A percentile compares a stretch with the other conserved stretches of the same genome.
These are phyloP conservation scores for Mormyrops attenuatus DNA, from an alignment of 2,797 vertebrate genomes.

Conservation along the genomic window DNA sequence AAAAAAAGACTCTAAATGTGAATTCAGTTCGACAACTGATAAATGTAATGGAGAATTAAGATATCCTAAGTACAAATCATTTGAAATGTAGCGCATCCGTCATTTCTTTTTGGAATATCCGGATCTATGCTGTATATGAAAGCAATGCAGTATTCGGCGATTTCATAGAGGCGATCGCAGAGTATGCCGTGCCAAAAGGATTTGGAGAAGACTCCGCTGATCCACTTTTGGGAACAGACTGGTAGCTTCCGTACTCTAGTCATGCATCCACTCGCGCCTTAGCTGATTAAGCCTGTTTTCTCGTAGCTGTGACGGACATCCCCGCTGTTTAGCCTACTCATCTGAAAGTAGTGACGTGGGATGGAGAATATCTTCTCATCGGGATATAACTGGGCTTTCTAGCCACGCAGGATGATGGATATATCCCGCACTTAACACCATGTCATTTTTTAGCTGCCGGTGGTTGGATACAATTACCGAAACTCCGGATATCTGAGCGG, in stretches of 20 bases:
- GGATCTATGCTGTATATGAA: not conserved
- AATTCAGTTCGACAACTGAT: not conserved
- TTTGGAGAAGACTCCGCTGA: conserved; percentile 34
- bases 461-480: conserved; percentile 46
- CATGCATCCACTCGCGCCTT: conserved; percentile 36
- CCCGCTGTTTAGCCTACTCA: conserved; percentile 44
- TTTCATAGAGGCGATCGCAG: conserved; percentile 43
- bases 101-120: not conserved
- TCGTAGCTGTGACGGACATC: conserved; percentile 51
- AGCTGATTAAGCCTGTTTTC: conserved; percentile 46
- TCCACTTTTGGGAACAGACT: conserved; percentile 40
- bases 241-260: conserved; percentile 40
- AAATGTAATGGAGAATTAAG: not conserved
- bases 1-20: not conserved
- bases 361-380: conserved; percentile 46
- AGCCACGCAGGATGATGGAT: conserved; percentile 51
- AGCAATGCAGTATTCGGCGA: conserved; percentile 31
- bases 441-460: conserved; percentile 29
- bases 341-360: conserved; percentile 62
- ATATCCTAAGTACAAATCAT: not conserved
- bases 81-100: not conserved
- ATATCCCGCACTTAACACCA: conserved; percentile 32
- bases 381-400: conserved; percentile 46
- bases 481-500: conserved; percentile 49
- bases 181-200: conserved; percentile 46